Conservation (phyloP, 2,797 vertebrate species). For the Psittacula echo region DNA sequence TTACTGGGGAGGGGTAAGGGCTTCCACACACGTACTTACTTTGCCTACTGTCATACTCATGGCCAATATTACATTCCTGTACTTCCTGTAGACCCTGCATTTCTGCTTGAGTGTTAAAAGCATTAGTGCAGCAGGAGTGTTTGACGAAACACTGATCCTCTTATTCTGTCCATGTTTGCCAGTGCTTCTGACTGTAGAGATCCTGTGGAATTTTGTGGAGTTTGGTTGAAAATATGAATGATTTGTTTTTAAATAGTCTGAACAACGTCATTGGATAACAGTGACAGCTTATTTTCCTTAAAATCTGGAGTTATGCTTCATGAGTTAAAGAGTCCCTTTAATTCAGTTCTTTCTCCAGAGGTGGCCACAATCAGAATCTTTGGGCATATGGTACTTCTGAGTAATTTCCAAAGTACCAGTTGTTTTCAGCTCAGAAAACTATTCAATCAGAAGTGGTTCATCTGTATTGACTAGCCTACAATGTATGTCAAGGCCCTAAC, state of each 20-base stretch:
- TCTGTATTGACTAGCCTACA: not conserved
- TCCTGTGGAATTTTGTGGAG: not conserved
- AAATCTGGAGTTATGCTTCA: not conserved
- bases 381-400: not conserved
- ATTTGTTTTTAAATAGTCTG: not conserved
- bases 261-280: not conserved
- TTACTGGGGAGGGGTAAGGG: not conserved
- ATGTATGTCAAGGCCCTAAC: not conserved
- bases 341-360: not conserved
- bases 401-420: not conserved
- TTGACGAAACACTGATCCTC: not conserved
- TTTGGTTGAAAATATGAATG: not conserved
- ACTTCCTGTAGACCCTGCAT: not conserved
- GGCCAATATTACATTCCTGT: not conserved
- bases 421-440: not conserved
- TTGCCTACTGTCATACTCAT: accelerated
- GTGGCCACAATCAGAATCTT: not conserved
- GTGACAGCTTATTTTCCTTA: not conserved
- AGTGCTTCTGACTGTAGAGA: not conserved
- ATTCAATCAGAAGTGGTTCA: not conserved
- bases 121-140: not conserved
- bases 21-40: not conserved
- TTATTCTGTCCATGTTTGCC: not conserved
- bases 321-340: not conserved
- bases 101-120: not conserved